These are phyloP conservation scores for Villa cingulata DNA, from an alignment of 2,888 invertebrate genomes.

Conservation along the genomic window DNA sequence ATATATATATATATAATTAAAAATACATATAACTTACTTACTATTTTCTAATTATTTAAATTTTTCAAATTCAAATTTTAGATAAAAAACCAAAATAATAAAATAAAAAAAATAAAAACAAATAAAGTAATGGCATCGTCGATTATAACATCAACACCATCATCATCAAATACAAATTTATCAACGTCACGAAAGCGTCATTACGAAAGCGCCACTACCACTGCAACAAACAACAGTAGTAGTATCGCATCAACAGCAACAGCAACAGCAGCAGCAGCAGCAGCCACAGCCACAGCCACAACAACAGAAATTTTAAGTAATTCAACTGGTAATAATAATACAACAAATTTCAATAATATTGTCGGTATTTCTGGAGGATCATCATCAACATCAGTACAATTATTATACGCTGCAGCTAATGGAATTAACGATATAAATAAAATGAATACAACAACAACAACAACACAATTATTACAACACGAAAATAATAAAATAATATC, in stretches of 20 bases:
- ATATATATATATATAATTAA: too few relatives aligned
- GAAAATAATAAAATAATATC: not conserved
- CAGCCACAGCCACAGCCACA: not conserved
- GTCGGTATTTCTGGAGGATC: not conserved
- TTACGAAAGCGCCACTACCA: not conserved
- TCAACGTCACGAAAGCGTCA: not conserved
- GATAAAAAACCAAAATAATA: too few relatives aligned
- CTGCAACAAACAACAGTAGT: not conserved
- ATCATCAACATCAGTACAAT: not conserved
- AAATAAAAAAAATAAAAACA: too few relatives aligned
- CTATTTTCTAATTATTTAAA: too few relatives aligned
- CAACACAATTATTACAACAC: not conserved
- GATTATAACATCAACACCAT: not conserved
- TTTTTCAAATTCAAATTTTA: too few relatives aligned
- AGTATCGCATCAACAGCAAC: not conserved
- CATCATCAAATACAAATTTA: not conserved
- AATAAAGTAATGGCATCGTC: not conserved
- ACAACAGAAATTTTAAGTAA: too few relatives aligned
- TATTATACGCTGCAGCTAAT: not conserved
- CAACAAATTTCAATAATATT: not conserved
- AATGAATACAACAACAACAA: not conserved
- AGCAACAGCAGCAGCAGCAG: too few relatives aligned
- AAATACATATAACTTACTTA: too few relatives aligned
- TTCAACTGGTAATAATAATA: too few relatives aligned
- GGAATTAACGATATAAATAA: not conserved